phyloP scores from a whole-genome alignment of 2,888 invertebrate genomes.

The Callimorpha dominula region DNA sequence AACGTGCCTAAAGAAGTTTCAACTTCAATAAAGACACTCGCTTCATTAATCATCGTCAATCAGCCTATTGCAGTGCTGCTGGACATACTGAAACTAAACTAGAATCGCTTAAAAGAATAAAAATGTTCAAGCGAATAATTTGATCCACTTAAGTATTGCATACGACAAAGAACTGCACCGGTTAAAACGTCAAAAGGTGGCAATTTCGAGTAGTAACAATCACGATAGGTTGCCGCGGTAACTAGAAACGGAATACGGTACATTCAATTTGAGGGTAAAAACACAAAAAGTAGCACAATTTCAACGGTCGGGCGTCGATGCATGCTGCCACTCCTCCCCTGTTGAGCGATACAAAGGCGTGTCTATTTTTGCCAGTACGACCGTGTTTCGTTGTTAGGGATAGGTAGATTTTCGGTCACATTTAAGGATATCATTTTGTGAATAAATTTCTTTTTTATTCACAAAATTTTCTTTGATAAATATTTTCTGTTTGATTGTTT shows the following conservation, averaged over 20 bases:
- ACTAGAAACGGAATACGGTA: slow-evolving; percentile 28
- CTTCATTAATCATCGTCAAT: neutral
- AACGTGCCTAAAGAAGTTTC: no score
- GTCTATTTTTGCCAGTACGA: slow-evolving; percentile 26
- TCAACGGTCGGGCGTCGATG: slow-evolving; percentile 34
- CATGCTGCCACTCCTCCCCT: slow-evolving; percentile 33
- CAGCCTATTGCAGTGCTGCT: neutral
- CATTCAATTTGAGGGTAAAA: slow-evolving; percentile 27
- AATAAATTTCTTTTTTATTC: neutral
- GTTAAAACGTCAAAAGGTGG: slow-evolving; percentile 15
- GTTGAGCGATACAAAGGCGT: slow-evolving; percentile 12
- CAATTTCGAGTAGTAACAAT: slow-evolving; percentile 15
- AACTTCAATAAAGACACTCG: no score
- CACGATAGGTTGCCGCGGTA: neutral
- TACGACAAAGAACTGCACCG: neutral
- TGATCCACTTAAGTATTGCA: neutral
- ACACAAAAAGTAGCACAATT: slow-evolving; percentile 28
- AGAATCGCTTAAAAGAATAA: neutral
- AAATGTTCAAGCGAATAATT: slow-evolving; percentile 6
- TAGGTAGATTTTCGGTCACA: neutral
- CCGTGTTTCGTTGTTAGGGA: slow-evolving; percentile 11
- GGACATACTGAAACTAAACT: slow-evolving; percentile 14
- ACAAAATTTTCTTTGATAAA: neutral
- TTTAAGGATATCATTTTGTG: neutral
- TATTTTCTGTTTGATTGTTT: neutral